A percentile compares a stretch with the other conserved stretches of the same genome.
These are phyloP conservation scores for Galbula dea DNA, from an alignment of 2,113 vertebrate species.

Conservation along the genomic window DNA sequence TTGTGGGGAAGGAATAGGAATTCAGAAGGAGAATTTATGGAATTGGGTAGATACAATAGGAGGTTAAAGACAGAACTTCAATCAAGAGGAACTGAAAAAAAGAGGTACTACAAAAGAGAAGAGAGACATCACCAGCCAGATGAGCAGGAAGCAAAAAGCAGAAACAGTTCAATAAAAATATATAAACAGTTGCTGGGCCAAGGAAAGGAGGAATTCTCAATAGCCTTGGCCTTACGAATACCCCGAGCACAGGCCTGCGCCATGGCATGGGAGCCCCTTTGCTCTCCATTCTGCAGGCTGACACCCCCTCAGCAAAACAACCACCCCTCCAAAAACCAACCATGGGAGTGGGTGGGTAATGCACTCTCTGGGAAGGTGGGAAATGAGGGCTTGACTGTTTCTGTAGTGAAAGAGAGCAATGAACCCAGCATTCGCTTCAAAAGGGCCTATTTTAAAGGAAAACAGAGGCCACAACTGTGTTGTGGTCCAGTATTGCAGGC, in stretches of 20 bases:
- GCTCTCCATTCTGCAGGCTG: neutral
- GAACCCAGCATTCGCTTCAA: neutral
- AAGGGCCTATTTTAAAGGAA: neutral
- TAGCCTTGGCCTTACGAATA: neutral
- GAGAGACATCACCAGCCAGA: neutral
- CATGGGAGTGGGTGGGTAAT: neutral
- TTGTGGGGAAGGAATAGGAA: conserved; percentile 27
- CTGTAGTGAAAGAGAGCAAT: neutral
- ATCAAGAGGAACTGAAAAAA: neutral
- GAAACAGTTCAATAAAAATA: neutral
- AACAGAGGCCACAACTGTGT: neutral
- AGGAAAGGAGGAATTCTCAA: rapidly evolving
- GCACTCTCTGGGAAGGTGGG: neutral
- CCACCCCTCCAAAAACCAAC: neutral
- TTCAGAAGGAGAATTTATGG: conserved; percentile 36
- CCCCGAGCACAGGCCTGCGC: rapidly evolving
- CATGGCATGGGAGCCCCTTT: rapidly evolving
- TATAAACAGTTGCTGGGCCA: neutral
- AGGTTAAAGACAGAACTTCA: neutral
- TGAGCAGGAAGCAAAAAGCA: neutral
- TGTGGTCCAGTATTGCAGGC: neutral
- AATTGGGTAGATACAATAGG: conserved; percentile 21
- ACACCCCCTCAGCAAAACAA: neutral
- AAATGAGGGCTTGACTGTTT: neutral
- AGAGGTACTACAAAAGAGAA: neutral